phyloP scores from a whole-genome alignment of 2,113 vertebrate genomes.

The Paradisaea rubra region DNA sequence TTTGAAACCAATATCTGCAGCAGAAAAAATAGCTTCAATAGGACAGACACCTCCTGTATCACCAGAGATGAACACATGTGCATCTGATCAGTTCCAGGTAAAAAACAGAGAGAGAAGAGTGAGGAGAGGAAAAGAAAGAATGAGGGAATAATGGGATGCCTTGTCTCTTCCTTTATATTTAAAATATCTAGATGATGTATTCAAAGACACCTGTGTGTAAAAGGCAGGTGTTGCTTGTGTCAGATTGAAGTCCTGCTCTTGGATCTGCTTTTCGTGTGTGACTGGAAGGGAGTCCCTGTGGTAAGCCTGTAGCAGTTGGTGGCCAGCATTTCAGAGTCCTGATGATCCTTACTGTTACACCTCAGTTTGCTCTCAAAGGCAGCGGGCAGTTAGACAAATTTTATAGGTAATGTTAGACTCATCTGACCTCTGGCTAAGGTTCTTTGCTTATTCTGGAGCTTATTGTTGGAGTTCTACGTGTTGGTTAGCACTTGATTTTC shows the following conservation, averaged over 20 bases:
- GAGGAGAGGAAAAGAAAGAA: not conserved
- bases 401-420: not conserved
- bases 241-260: not conserved
- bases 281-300: not conserved
- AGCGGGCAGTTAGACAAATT: not conserved
- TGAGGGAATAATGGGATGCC: not conserved
- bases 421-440: not conserved
- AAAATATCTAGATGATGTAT: not conserved
- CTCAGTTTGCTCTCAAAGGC: not conserved
- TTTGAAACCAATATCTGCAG: constrained; percentile 80
- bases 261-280: constrained; percentile 19
- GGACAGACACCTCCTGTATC: constrained; percentile 78
- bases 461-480: not conserved
- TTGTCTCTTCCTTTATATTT: not conserved
- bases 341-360: not conserved
- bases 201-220: not conserved
- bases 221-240: not conserved
- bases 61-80: constrained; percentile 74
- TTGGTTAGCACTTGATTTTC: not conserved
- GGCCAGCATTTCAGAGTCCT: not conserved
- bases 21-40: constrained; percentile 86
- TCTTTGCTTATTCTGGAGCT: not conserved
- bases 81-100: constrained; percentile 86
- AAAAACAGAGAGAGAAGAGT: not conserved
- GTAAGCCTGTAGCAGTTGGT: not conserved